Conservation (phyloP, 92 coral and sea anemone genomes). For the Parazoanthus atlanticus region DNA sequence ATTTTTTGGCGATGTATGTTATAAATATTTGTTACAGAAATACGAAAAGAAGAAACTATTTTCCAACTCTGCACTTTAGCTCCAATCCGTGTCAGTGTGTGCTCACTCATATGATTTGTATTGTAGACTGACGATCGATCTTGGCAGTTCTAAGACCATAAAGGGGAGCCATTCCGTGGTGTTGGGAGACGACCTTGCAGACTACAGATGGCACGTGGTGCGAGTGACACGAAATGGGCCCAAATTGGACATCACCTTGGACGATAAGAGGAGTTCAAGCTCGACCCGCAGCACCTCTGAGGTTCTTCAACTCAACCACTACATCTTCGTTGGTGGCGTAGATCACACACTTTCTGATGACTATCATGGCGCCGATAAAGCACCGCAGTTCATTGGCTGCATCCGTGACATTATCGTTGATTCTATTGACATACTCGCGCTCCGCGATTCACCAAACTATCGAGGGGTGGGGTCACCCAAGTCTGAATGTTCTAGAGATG, state of each 20-base stretch:
- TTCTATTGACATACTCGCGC: slow-evolving; percentile 64
- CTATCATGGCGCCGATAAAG: slow-evolving; percentile 54
- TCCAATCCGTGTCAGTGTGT: too few relatives aligned
- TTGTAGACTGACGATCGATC: slow-evolving; percentile 78
- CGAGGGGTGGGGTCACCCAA: slow-evolving; percentile 51
- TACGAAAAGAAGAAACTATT: too few relatives aligned
- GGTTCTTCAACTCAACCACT: slow-evolving; percentile 75
- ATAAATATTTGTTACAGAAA: too few relatives aligned
- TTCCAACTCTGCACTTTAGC: too few relatives aligned
- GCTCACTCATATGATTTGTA: background rate
- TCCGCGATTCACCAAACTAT: slow-evolving; percentile 45
- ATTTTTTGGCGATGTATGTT: too few relatives aligned
- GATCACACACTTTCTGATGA: slow-evolving; percentile 64
- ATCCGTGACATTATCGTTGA: slow-evolving; percentile 74
- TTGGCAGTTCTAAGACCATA: slow-evolving; percentile 61
- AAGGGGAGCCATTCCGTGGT: slow-evolving; percentile 66
- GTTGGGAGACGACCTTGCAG: slow-evolving; percentile 78
- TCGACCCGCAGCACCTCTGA: slow-evolving; percentile 57
- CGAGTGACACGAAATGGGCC: slow-evolving; percentile 55
- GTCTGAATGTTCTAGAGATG: slow-evolving; percentile 56
- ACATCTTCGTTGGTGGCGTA: slow-evolving; percentile 83
- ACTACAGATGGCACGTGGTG: slow-evolving; percentile 88
- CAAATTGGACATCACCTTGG: slow-evolving; percentile 53
- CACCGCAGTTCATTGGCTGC: slow-evolving; percentile 84
- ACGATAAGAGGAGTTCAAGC: slow-evolving; percentile 31